Evolutionary conservation across 1,140 invertebrate genomes (phyloP).

Genomic region (Oryctes rhinoceros): DNA sequence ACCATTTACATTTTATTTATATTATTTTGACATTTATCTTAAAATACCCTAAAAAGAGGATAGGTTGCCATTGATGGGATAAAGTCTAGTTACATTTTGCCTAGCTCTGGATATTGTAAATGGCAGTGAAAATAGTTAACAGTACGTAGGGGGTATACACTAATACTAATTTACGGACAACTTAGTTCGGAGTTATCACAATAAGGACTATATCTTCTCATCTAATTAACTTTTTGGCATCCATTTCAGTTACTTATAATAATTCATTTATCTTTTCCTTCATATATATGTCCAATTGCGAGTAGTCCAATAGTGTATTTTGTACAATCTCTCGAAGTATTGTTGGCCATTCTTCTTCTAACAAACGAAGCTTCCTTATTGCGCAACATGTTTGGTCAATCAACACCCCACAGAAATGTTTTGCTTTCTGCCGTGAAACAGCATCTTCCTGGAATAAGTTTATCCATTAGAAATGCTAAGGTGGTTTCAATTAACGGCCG

Average conservation of each 20-base stretch:
- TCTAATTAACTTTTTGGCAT: slow-evolving; percentile 20
- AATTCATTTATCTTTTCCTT: slow-evolving; percentile 63
- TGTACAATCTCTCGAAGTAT: slow-evolving; percentile 78
- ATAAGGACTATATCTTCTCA: slow-evolving; percentile 16
- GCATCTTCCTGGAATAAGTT: slow-evolving; percentile 68
- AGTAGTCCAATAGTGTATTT: slow-evolving; percentile 78
- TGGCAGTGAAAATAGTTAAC: slow-evolving; percentile 42
- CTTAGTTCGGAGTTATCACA: neutral
- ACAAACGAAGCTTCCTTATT: slow-evolving; percentile 74
- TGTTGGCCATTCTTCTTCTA: slow-evolving; percentile 77
- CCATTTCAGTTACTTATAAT: slow-evolving; percentile 43
- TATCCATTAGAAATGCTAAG: no score
- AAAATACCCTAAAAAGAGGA: no score
- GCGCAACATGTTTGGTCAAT: slow-evolving; percentile 77
- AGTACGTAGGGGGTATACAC: neutral
- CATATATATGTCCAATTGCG: slow-evolving; percentile 79
- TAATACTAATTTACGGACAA: neutral
- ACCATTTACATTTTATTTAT: no score
- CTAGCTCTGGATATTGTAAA: neutral
- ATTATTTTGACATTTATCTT: no score
- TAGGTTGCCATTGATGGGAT: no score
- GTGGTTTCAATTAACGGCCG: no score
- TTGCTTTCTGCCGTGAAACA: slow-evolving; percentile 74
- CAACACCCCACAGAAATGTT: slow-evolving; percentile 71
- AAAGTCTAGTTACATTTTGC: neutral